A percentile compares a stretch with the other conserved stretches of the same genome.
These are phyloP conservation scores for Monomorium pharaonis DNA, from an alignment of 1,140 invertebrate genomes.

Conservation along the genomic window DNA sequence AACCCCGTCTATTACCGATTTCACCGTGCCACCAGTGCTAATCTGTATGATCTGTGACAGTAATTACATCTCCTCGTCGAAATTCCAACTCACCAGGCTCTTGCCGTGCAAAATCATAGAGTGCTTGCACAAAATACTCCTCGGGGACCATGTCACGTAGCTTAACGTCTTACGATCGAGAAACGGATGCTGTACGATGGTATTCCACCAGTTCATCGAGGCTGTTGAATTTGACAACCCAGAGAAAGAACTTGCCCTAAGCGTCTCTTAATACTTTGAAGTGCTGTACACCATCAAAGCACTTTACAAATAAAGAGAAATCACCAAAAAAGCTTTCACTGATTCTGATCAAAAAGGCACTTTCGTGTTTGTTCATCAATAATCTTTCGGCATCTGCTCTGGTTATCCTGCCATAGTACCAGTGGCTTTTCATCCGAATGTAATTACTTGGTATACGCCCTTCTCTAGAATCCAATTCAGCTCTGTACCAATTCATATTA, in stretches of 20 bases:
- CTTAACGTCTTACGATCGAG: conserved; percentile 98
- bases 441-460: conserved; percentile 99
- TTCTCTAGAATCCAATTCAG: conserved; percentile 98
- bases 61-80: conserved; percentile 98
- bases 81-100: conserved; percentile 98
- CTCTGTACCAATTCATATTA: conserved; percentile 99
- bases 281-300: conserved; percentile 98
- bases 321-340: conserved; percentile 99
- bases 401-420: conserved; percentile 99
- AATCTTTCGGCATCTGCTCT: conserved; percentile 98
- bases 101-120: conserved; percentile 99
- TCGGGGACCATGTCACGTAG: conserved; percentile 97
- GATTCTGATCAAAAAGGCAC: conserved; percentile 98
- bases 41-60: conserved; percentile 96
- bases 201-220: conserved; percentile 99
- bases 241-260: conserved; percentile 99
- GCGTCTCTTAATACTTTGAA: conserved; percentile 99
- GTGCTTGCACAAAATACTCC: conserved; percentile 97
- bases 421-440: conserved; percentile 99
- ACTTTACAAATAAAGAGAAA: conserved; percentile 99
- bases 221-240: conserved; percentile 99
- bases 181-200: conserved; percentile 98
- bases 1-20: conserved; percentile 94
- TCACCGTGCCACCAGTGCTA: conserved; percentile 99
- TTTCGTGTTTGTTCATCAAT: conserved; percentile 97